Percentiles rank a stretch among this genome's conserved stretches.
phyloP scores from a whole-genome alignment of 1,140 invertebrate species.

The Druon quercuslanigerum region DNA sequence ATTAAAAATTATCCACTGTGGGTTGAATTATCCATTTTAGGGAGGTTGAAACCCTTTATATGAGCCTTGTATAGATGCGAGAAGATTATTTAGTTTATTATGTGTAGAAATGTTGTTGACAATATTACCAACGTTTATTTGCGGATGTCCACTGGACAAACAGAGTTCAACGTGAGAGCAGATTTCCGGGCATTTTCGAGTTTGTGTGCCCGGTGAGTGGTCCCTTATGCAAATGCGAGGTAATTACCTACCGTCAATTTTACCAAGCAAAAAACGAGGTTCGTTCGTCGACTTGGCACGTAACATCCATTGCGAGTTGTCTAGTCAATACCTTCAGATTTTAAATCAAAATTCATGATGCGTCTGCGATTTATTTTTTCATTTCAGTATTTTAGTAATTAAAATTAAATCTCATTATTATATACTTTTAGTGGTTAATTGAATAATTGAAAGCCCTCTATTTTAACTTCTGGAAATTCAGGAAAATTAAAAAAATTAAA shows the following conservation, averaged over 20 bases:
- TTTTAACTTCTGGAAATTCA: too few species aligned
- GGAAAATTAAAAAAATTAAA: too few species aligned
- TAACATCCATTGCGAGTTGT: not conserved
- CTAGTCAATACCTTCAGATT: not conserved
- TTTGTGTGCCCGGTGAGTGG: not conserved
- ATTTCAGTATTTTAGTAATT: not conserved
- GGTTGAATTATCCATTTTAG: too few species aligned
- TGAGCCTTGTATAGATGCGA: too few species aligned
- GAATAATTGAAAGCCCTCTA: too few species aligned
- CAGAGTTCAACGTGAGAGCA: not conserved
- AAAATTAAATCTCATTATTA: too few species aligned
- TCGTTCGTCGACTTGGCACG: not conserved
- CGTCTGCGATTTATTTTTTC: not conserved
- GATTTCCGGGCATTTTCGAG: constrained; percentile 2
- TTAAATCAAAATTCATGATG: not conserved
- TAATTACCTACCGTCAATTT: not conserved
- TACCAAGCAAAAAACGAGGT: not conserved
- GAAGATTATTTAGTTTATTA: too few species aligned
- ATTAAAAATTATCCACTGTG: too few species aligned
- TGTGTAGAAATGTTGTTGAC: not conserved
- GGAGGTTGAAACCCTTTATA: too few species aligned
- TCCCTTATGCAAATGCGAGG: not conserved
- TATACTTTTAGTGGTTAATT: too few species aligned
- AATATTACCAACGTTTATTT: not conserved
- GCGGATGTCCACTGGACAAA: not conserved